Evolutionary conservation across 2,888 invertebrate genomes (phyloP).

Genomic region (Pristionchus exspectatus): DNA sequence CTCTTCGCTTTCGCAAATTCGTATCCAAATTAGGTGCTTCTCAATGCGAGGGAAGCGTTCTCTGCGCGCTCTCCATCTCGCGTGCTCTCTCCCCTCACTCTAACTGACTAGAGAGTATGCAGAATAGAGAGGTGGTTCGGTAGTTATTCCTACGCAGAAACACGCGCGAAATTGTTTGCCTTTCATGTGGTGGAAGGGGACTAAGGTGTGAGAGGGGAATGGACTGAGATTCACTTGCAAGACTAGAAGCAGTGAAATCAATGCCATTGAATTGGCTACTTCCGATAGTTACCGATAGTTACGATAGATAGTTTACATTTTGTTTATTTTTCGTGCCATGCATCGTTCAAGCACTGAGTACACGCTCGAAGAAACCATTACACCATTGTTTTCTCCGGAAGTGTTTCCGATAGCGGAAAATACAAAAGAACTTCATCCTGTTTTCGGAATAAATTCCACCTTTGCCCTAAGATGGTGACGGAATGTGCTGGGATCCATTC

Average conservation of each 20-base stretch:
- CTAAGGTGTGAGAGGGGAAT: not conserved
- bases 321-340: not conserved
- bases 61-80: not conserved
- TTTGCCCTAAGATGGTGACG: not conserved
- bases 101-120: not conserved
- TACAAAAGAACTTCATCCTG: not conserved
- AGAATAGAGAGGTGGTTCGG: not conserved
- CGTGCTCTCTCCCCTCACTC: slow-evolving; percentile 7
- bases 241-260: not conserved
- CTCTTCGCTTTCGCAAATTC: not conserved
- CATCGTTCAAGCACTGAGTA: not conserved
- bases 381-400: not conserved
- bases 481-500: not conserved
- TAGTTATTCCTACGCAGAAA: slow-evolving; percentile 16
- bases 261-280: not conserved
- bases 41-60: slow-evolving; percentile 22
- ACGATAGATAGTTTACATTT: no score
- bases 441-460: not conserved
- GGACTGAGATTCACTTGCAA: not conserved
- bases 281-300: no score
- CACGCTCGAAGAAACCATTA: not conserved
- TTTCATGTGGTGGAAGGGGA: not conserved
- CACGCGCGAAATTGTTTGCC: slow-evolving; percentile 25
- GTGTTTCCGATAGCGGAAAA: not conserved
- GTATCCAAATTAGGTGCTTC: slow-evolving; percentile 31